Percentiles rank a stretch among this genome's conserved stretches.
phyloP scores from a whole-genome alignment of 1,140 invertebrate species.

The Mesaphorura yosii region DNA sequence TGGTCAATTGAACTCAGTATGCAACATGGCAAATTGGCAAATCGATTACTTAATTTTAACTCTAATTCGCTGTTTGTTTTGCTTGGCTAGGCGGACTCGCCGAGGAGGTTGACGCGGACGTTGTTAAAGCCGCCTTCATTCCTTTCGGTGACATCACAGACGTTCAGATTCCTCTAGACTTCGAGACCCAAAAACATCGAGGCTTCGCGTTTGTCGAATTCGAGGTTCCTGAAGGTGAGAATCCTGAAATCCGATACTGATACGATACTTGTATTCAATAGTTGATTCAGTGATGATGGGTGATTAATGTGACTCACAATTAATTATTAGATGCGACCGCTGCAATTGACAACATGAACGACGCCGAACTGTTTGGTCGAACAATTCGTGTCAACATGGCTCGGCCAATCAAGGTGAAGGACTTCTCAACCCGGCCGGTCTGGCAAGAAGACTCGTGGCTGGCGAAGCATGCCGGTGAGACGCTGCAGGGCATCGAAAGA shows the following conservation, averaged over 20 bases:
- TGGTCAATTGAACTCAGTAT: not conserved
- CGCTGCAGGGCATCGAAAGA: constrained; percentile 43
- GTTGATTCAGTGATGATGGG: not conserved
- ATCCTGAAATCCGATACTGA: too few species aligned
- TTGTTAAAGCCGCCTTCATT: constrained; percentile 90
- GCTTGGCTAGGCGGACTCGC: constrained; percentile 65
- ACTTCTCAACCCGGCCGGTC: constrained; percentile 84
- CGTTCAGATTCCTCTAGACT: constrained; percentile 95
- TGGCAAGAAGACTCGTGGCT: constrained; percentile 97
- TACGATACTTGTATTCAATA: constrained; percentile 13
- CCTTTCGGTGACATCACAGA: constrained; percentile 96
- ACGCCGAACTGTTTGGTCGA: constrained; percentile 92
- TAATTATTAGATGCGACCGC: constrained; percentile 95
- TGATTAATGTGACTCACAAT: constrained; percentile 51
- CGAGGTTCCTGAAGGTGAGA: constrained; percentile 55
- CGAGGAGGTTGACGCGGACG: constrained; percentile 94
- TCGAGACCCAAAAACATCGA: constrained; percentile 91
- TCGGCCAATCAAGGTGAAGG: constrained; percentile 88
- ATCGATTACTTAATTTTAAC: not conserved
- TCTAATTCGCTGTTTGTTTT: not conserved
- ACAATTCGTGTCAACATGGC: constrained; percentile 95
- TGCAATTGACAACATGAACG: constrained; percentile 99
- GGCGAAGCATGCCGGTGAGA: constrained; percentile 83
- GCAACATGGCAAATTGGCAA: not conserved
- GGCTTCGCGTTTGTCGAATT: constrained; percentile 99